Base-by-base conservation (phyloP, 2,888 invertebrate genomes). In the Stenoptilia bipunctidactyla region DNA sequence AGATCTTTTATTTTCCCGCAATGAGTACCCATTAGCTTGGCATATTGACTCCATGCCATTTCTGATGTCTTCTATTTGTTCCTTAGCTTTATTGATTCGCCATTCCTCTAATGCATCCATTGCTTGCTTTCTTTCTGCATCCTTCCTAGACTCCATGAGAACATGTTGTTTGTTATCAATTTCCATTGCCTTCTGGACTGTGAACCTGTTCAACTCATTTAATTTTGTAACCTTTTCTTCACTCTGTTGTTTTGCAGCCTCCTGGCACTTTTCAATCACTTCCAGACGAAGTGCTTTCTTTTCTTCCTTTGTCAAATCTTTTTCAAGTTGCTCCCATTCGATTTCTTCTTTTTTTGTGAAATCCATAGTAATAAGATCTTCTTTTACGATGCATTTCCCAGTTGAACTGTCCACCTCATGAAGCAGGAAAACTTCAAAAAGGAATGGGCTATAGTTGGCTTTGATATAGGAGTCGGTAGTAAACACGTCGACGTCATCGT, bases 391-490 rank as follows among this genome's bases (percentile, higher is more conserved):
- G 52, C 91, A 92, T 49, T 83, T 86, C 56, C 92, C 91, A 49
- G 80, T 76, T 13, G 79, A 72, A 40, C 87, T 87, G 52, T 89
- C 73, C 1, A 94, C 87, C 6, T 86, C 67, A 40, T 86, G 71
- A 46, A 83, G 69, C n/a, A 92, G 73, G 59, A 92, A 89, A 33
- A 88, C 75, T 79, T 94, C 94, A 57, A 93, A 90, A 41, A 93
- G 79, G 59, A 88, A 92, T 3, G 92, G 91, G 15, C 87, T 87
- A 57, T 86, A 92, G 53, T 89, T 87, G 1, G 89, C 89, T 75
- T 93, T 93, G 8, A 93, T 65, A 60, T 92, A 93, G 46, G 86
- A 84, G 44, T 88, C 86, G 0, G 89, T 85, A 0, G 89, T 88
- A 51, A 92, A 88, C 34, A 93, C 64, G 61, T 92, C 90, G 0